Base-by-base conservation (phyloP, 1,140 invertebrate species). In the Stratiolaelaps scimitus region DNA sequence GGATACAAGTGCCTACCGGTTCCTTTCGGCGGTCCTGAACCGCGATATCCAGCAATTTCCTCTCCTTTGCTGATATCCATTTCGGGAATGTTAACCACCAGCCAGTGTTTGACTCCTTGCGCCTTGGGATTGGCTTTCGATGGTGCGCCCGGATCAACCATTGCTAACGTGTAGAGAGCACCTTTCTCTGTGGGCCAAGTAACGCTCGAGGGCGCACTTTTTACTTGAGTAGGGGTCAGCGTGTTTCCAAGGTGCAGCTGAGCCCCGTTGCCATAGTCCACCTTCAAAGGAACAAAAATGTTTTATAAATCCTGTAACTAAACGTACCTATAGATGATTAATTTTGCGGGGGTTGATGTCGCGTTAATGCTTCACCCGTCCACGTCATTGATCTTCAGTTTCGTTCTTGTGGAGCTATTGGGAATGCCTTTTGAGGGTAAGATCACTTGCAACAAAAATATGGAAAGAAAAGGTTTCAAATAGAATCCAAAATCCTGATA, bases 141-240 rank as follows among this genome's bases (percentile, higher is more conserved):
- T 10, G 75, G 75, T 7, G 75, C 75, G 69, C 69, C 68, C 5
- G 64, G 53, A 81, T 80, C 80, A 70, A 77, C 84, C 85, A 89
- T 84, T 64, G 83, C 81, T 0, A 92, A 74, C 0, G 85, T 86
- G 72, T 91, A 92, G 67, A 73, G 72, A 10, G 64, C 67, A 29
- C 67, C 72, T 6, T 66, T 28, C 45, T 78, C 72, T 23, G 70
- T 69, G 19, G 70, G 67, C 71, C 72, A 76, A 29, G 66, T 69
- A 17, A 78, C 45, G 66, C 64, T 19, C 2, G 26, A 5, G 1
- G 53, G 53, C 20, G 17, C 1, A 23, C 20, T 26, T 23, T 60
- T n/a, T 15, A 60, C 23, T 10, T 60, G 53, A 23, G 17, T 26
- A 4, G 17, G 53, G 1, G 53, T n/a, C 13, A 60, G 10, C 43